A percentile compares a stretch with the other conserved stretches of the same genome.
These are phyloP conservation scores for Planococcus citri DNA, from an alignment of 1,140 invertebrate species.

Conservation along the genomic window DNA sequence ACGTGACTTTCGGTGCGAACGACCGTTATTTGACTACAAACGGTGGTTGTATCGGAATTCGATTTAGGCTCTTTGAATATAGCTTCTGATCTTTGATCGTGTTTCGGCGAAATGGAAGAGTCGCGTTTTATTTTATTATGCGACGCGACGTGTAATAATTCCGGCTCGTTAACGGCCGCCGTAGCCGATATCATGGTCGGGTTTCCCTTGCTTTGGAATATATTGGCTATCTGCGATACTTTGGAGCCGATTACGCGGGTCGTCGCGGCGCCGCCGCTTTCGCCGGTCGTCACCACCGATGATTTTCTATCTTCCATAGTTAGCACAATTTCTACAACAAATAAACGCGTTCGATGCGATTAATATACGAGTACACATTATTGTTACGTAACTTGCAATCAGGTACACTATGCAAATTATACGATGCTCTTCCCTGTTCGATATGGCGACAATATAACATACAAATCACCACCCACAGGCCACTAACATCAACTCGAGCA, in stretches of 20 bases:
- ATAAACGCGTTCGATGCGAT: too few species aligned
- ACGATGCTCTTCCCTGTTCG: too few species aligned
- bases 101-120: constrained; percentile 16
- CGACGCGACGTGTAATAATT: constrained; percentile 9
- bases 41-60: constrained; percentile 14
- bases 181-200: constrained; percentile 24
- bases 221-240: constrained; percentile 79
- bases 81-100: background rate
- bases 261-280: constrained; percentile 14
- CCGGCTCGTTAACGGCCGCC: constrained; percentile 23
- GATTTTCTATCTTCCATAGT: constrained; percentile 20
- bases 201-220: constrained; percentile 48
- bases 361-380: too few species aligned
- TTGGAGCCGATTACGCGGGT: constrained; percentile 53
- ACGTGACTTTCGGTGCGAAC: constrained; percentile 77
- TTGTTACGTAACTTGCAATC: too few species aligned
- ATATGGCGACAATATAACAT: too few species aligned
- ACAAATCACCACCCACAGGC: too few species aligned
- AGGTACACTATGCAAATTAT: too few species aligned
- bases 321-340: background rate
- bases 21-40: constrained; percentile 50
- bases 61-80: constrained; percentile 23
- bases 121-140: constrained; percentile 22
- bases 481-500: too few species aligned
- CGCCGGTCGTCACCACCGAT: constrained; percentile 17